Evolutionary conservation across 2,888 invertebrate genomes (phyloP).

Genomic region (Chaitophorus viminalis): DNA sequence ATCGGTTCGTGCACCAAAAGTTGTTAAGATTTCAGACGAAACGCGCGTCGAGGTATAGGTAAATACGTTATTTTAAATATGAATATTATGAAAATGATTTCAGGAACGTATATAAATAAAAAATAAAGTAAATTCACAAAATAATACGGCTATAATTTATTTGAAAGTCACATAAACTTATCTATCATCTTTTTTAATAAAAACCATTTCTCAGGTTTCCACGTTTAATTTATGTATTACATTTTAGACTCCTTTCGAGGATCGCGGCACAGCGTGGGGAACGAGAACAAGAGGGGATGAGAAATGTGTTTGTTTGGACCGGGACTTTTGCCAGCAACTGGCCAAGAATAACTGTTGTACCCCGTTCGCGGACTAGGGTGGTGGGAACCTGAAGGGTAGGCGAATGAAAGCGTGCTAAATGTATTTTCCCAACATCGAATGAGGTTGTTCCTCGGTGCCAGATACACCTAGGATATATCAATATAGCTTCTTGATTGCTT

Average conservation of each 20-base stretch:
- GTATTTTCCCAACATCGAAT: slow-evolving; percentile 39
- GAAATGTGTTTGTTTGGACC: slow-evolving; percentile 57
- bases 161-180: not conserved
- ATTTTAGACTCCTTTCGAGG: slow-evolving; percentile 9
- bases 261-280: not conserved
- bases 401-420: not conserved
- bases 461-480: slow-evolving; percentile 42
- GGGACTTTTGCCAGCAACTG: slow-evolving; percentile 52
- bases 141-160: slow-evolving; percentile 32
- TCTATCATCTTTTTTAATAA: slow-evolving; percentile 40
- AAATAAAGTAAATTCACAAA: slow-evolving; percentile 5
- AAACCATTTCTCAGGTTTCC: slow-evolving; percentile 43
- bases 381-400: no score
- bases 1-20: not conserved
- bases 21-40: not conserved
- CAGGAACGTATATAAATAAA: not conserved
- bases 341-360: slow-evolving; percentile 38
- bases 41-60: not conserved
- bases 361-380: not conserved
- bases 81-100: slow-evolving; percentile 9
- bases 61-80: slow-evolving; percentile 1
- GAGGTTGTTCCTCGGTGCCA: slow-evolving; percentile 30
- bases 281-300: slow-evolving; percentile 29
- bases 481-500: slow-evolving; percentile 19
- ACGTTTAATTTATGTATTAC: slow-evolving; percentile 50